These are phyloP conservation scores for Thunnus thynnus DNA, from an alignment of 2,113 vertebrate species.

Conservation along the genomic window DNA sequence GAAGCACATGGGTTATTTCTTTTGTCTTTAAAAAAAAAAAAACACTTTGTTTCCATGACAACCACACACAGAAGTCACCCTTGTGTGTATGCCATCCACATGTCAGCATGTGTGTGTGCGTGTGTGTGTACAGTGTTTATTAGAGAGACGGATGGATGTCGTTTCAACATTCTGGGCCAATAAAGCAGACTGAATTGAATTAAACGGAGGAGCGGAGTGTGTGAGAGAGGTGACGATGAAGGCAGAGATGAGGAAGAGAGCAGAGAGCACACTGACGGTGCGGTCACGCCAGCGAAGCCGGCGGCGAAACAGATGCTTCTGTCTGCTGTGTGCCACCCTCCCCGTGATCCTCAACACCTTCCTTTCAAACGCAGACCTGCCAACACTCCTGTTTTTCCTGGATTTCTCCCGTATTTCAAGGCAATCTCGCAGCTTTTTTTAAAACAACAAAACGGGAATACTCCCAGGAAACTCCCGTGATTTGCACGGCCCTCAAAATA, in stretches of 20 bases:
- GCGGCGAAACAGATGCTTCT: slow-evolving; percentile 31
- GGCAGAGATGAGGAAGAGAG: too few relatives aligned
- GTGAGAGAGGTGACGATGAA: background rate
- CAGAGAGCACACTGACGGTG: background rate
- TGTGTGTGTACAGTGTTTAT: slow-evolving; percentile 4
- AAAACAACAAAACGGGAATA: too few relatives aligned
- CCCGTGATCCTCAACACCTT: background rate
- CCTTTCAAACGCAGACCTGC: too few relatives aligned
- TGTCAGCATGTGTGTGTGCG: background rate
- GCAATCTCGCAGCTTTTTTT: too few relatives aligned
- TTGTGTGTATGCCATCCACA: background rate
- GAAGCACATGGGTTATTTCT: slow-evolving; percentile 28
- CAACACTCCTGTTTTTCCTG: too few relatives aligned
- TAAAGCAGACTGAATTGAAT: background rate
- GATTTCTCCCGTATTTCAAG: too few relatives aligned
- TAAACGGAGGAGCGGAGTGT: background rate
- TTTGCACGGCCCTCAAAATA: too few relatives aligned
- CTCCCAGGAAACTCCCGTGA: too few relatives aligned
- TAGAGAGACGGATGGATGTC: background rate
- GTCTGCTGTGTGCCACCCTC: slow-evolving; percentile 8
- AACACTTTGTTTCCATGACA: slow-evolving; percentile 74
- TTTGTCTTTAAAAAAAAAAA: slow-evolving; percentile 3
- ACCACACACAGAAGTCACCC: slow-evolving; percentile 58
- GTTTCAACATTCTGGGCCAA: slow-evolving; percentile 3
- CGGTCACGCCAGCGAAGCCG: background rate